Evolutionary conservation across 2,113 vertebrate genomes (phyloP), one percentile per base, ranked within the genome.

Genomic region (Myiozetetes cayanensis): DNA sequence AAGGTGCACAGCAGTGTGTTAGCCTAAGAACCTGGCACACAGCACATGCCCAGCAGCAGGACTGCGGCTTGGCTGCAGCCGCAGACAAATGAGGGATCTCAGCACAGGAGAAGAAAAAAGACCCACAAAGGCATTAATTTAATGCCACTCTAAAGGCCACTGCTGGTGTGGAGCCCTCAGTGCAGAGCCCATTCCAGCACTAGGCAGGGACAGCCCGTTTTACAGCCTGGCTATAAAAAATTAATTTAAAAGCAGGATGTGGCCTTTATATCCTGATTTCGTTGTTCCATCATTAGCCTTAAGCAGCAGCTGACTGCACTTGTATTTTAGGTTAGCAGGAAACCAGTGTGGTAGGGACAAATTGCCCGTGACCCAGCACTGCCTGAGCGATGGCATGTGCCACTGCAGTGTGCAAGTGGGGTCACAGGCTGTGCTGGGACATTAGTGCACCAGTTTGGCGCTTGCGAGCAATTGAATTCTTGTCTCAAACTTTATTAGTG

Each of bases 201-300:
- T 25, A 41, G 72, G 80, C 72, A 67, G 50, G 41, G 22, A 66
- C 50, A 81, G 55, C 27, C 24, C 12, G 1, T 83, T 94, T 89
- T 79, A 61, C 49, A 82, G n/a, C 62, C 30, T 24, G 49, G 35
- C 58, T 56, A 24, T 83, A 85, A 91, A 87, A 75, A 90, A 96
- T 83, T 93, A 76, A 90, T 94, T 91, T 83, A 80, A 76, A 96
- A 82, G 33, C 53, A 73, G 49, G 58, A 73, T 91, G 67, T 94
- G 78, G 74, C 62, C 67, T 94, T 94, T 96, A 1, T 43, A 14
- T 47, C 44, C 71, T 30, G 71, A 43, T 95, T 83, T 65, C 28
- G 4, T 83, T 56, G 78, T 65, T 39, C 75, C 10, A 2, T 79
- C 87, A 49, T 87, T 87, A 91, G 70, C 87, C 68, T 75, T 46